Evolutionary conservation across 2,888 invertebrate species (phyloP).

Genomic region (Nemotelus nigrinus): DNA sequence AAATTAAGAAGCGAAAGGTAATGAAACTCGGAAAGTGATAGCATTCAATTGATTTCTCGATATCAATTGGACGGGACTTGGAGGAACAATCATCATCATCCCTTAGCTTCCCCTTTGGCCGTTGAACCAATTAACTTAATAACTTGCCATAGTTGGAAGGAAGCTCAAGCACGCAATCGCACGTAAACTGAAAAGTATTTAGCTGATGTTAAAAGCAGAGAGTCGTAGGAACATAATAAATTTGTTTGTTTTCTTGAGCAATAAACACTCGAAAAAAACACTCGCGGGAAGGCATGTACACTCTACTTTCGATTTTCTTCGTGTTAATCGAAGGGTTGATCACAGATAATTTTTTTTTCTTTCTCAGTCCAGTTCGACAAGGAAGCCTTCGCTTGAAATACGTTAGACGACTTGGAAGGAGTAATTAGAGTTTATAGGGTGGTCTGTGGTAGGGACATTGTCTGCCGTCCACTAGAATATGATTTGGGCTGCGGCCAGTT

Average conservation of each 20-base stretch:
- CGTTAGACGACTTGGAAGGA: too few species aligned
- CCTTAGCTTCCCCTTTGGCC: not conserved
- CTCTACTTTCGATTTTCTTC: not conserved
- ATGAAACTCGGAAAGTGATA: too few species aligned
- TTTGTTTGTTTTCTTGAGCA: slow-evolving; percentile 28
- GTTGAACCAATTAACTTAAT: slow-evolving; percentile 39
- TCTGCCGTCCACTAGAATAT: too few species aligned
- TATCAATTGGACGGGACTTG: too few species aligned
- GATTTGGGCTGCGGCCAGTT: too few species aligned
- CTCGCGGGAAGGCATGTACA: not conserved
- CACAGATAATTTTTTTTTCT: not conserved
- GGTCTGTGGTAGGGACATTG: too few species aligned
- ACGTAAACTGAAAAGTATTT: slow-evolving; percentile 15
- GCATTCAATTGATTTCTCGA: too few species aligned
- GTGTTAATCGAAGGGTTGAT: slow-evolving; percentile 19
- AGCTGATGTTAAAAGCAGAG: slow-evolving; percentile 26
- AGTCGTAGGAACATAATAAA: slow-evolving; percentile 30
- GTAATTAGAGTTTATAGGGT: too few species aligned
- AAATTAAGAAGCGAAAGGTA: too few species aligned
- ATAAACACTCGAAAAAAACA: slow-evolving; percentile 4
- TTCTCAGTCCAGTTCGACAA: not conserved
- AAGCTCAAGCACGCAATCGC: slow-evolving; percentile 15
- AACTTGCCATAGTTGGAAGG: not conserved
- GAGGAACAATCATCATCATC: too few species aligned
- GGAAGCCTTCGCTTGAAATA: too few species aligned